A percentile compares a stretch with the other conserved stretches of the same genome.
Conservation (phyloP, 35 echinoderm and acorn worm genomes). For the Lytechinus pictus region DNA sequence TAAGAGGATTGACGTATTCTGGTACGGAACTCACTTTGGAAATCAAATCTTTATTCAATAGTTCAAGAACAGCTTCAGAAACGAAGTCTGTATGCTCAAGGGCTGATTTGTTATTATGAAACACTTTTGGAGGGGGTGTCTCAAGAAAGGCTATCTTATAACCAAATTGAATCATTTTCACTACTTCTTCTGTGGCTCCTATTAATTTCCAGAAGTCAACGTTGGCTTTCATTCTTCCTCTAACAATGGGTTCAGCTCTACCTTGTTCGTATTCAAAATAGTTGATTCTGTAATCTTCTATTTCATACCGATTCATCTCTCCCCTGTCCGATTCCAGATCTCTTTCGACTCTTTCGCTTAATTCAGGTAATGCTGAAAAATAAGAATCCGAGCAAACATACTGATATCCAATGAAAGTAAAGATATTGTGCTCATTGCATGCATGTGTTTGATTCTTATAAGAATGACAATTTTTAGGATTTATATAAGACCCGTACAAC, state of each 20-base stretch:
- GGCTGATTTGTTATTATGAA: conserved; percentile 32
- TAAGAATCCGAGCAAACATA: neutral
- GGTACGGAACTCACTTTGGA: neutral
- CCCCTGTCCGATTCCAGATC: no score
- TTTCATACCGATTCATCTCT: neutral
- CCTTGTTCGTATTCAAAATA: conserved; percentile 50
- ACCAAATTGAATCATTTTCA: neutral
- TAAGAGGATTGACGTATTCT: conserved; percentile 29
- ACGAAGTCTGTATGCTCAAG: conserved; percentile 7
- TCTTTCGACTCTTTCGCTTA: neutral
- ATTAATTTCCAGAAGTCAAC: neutral
- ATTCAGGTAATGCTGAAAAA: neutral
- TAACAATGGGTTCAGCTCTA: neutral
- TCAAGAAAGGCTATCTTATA: conserved; percentile 32
- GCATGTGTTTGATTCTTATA: no score
- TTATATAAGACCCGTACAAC: no score
- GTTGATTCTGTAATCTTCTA: neutral
- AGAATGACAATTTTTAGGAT: no score
- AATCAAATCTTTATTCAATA: conserved; percentile 7
- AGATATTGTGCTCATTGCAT: neutral
- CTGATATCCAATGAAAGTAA: neutral
- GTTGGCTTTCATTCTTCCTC: conserved; percentile 28
- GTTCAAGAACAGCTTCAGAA: neutral
- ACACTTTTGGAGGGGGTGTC: neutral
- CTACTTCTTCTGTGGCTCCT: neutral